Evolutionary conservation across 2,888 invertebrate species (phyloP), one percentile per base, ranked within the genome.

Genomic region (Acheta domesticus): DNA sequence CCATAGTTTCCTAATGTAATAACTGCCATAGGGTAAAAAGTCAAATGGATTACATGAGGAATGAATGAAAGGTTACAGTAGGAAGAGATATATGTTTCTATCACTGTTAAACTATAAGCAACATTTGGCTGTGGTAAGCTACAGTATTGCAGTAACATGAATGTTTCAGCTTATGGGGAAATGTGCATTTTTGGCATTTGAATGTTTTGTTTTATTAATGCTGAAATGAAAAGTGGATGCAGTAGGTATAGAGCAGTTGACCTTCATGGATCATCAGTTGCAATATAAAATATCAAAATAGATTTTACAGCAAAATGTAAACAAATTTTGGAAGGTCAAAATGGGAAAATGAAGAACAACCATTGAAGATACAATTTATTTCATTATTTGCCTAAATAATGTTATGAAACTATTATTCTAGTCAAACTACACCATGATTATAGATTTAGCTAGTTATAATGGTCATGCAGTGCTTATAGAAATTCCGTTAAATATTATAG

Each of bases 101-200:
- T 75, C 75, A 62, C 75, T 75, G 75, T 75, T 75, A 75, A 75
- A 36, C 48, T 75, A 76, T 79, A 76, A 75, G 20, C 75, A 79
- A 76, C 21, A 75, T 77, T 78, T 77, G 81, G 81, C 81, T 81
- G 81, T 81, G 81, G 79, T 79, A 78, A 75, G 81, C 77, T 79
- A 79, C 79, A 77, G 79, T 81, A 79, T 79, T 79, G 77, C 48
- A 79, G 49, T 76, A 74, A 74, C 62, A 20, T 76, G 77, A 78
- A 79, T 74, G 75, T 75, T 78, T 75, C 36, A 75, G 75, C 21
- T 75, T 19, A 75, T 19, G 23, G 48, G 21, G 23, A n/a, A 20
- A 36, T 21, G 20, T 36, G 48, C 19, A 19, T 75, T 36, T 75
- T 75, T 75, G 23, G 48, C 23, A 75, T 19, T 20, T 75, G 62